These are phyloP conservation scores for Oreotragus oreotragus DNA, from an alignment of 2,113 vertebrate genomes.

Conservation along the genomic window DNA sequence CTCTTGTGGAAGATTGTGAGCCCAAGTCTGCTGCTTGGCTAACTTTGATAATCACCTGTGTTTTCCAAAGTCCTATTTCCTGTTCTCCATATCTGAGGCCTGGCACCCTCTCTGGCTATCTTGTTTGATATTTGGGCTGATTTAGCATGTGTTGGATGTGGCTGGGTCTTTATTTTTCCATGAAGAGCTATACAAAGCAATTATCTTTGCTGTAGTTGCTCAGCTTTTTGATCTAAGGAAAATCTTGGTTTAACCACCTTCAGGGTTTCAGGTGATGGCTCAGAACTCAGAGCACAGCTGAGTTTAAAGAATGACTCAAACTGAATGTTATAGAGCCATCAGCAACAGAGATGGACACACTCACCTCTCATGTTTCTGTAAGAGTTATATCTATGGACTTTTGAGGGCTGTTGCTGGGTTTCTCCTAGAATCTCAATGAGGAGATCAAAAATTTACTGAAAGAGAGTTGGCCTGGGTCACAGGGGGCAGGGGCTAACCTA, in stretches of 20 bases:
- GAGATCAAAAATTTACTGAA: not conserved
- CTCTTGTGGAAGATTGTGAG: not conserved
- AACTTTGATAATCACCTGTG: accelerated
- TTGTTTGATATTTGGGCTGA: not conserved
- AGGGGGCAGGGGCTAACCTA: not conserved
- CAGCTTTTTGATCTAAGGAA: not conserved
- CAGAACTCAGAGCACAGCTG: not conserved
- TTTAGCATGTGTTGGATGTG: no score
- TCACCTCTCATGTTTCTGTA: accelerated
- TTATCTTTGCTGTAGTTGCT: not conserved
- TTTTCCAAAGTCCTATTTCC: not conserved
- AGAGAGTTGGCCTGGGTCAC: not conserved
- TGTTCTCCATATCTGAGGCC: not conserved
- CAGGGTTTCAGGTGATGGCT: not conserved
- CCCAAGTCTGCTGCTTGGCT: not conserved
- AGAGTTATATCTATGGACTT: not conserved
- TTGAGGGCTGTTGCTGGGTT: no score
- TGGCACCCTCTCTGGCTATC: accelerated
- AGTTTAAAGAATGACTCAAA: not conserved
- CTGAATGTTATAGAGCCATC: accelerated
- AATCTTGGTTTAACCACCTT: accelerated
- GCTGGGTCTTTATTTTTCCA: not conserved
- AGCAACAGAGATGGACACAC: accelerated
- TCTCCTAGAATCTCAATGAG: not conserved
- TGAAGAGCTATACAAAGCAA: no score